Evolutionary conservation across 2,113 vertebrate species (phyloP).

Genomic region (Oryzias javanicus): DNA sequence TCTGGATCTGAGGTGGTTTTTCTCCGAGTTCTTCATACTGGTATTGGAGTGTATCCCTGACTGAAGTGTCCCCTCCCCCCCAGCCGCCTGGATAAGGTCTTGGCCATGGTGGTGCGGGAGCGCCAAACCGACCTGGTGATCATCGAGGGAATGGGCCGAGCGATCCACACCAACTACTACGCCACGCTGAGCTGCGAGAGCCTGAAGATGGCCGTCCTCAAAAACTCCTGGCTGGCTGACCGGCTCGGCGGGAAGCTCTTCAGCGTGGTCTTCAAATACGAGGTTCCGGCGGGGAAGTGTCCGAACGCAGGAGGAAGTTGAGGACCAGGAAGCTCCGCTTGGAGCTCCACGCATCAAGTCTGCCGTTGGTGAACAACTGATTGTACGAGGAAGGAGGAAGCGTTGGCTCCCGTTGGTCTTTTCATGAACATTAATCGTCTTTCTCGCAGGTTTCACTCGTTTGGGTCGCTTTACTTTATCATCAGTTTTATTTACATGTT

Average conservation of each 20-base stretch:
- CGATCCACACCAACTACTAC: slow-evolving; percentile 96
- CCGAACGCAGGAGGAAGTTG: not conserved
- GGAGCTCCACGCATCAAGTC: slow-evolving; percentile 45
- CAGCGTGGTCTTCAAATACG: slow-evolving; percentile 98
- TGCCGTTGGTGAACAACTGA: slow-evolving; percentile 4
- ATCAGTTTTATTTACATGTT: not conserved
- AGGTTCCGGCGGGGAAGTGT: slow-evolving; percentile 74
- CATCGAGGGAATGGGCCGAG: slow-evolving; percentile 97
- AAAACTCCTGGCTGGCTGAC: slow-evolving; percentile 97
- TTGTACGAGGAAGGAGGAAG: slow-evolving; percentile 27
- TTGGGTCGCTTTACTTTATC: not conserved
- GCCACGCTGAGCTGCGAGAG: slow-evolving; percentile 90
- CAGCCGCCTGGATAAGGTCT: slow-evolving; percentile 92
- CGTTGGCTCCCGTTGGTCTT: slow-evolving; percentile 4
- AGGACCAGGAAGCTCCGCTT: not conserved
- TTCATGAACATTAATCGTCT: slow-evolving; percentile 9
- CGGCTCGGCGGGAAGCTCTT: slow-evolving; percentile 94
- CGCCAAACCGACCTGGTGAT: slow-evolving; percentile 90
- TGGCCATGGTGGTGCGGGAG: slow-evolving; percentile 87
- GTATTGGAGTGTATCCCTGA: not conserved
- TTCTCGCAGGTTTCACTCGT: slow-evolving; percentile 13
- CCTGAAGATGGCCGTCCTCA: slow-evolving; percentile 96
- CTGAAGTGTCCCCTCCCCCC: not conserved
- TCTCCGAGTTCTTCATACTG: not conserved
- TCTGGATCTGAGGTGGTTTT: slow-evolving; percentile 86